phyloP scores from a whole-genome alignment of 2,797 vertebrate genomes.

The Chaetophractus vellerosus region DNA sequence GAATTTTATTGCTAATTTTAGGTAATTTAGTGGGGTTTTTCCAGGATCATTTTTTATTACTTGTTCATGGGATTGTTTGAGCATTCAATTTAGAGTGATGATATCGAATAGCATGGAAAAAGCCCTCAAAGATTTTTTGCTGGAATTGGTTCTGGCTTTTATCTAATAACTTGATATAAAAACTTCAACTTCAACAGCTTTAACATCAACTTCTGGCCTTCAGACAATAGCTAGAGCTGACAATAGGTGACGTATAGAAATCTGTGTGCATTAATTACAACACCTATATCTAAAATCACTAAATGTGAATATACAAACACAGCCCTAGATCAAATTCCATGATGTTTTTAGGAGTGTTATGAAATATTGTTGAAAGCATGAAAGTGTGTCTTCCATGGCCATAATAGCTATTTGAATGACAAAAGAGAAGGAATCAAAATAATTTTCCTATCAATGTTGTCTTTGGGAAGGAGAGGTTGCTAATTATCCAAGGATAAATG shows the following conservation, averaged over 20 bases:
- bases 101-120: not conserved
- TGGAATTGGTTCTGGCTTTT: not conserved
- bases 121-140: not conserved
- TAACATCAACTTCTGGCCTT: not conserved
- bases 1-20: not conserved
- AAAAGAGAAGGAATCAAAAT: not conserved
- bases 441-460: not conserved
- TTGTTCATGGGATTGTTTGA: not conserved
- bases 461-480: not conserved
- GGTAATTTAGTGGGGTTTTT: not conserved
- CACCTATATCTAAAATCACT: conserved; percentile 10
- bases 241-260: not conserved
- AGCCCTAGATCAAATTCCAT: not conserved
- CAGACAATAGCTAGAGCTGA: not conserved
- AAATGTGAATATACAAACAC: not conserved
- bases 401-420: not conserved
- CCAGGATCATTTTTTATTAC: conserved; percentile 29
- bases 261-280: not conserved
- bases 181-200: not conserved
- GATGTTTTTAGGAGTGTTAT: conserved; percentile 4
- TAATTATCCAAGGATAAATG: not conserved
- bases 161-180: conserved; percentile 8
- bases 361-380: not conserved
- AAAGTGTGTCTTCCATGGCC: not conserved
- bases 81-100: not conserved